phyloP scores from a whole-genome alignment of 2,888 invertebrate genomes.

The Zhuqinia jingwanae region DNA sequence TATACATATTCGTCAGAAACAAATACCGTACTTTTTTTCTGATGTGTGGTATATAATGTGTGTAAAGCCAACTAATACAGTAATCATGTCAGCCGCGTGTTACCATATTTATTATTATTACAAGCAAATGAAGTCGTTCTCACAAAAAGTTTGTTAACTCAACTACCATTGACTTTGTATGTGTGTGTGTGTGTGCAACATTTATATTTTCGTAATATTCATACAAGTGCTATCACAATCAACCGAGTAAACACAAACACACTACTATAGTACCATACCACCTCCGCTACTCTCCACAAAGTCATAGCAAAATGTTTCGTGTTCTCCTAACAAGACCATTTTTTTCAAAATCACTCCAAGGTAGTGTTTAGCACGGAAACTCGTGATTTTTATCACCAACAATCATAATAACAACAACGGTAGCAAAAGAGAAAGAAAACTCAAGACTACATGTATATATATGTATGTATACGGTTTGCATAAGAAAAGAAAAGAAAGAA shows the following conservation, averaged over 20 bases:
- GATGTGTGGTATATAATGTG: not conserved
- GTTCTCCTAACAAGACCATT: slow-evolving; percentile 32
- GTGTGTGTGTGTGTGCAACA: no score
- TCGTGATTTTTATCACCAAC: slow-evolving; percentile 55
- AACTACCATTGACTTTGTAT: not conserved
- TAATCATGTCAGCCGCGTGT: slow-evolving; percentile 41
- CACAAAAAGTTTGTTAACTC: not conserved
- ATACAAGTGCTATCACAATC: not conserved
- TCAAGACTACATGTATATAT: not conserved
- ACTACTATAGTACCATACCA: not conserved
- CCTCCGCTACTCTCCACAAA: no score
- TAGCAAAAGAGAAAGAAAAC: no score
- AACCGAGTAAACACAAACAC: slow-evolving; percentile 9
- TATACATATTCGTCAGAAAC: not conserved
- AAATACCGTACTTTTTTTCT: not conserved
- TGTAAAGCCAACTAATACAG: slow-evolving; percentile 29
- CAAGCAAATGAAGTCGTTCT: slow-evolving; percentile 33
- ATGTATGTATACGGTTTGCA: not conserved
- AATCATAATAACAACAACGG: slow-evolving; percentile 14
- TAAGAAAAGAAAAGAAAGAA: not conserved
- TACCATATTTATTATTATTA: slow-evolving; percentile 25
- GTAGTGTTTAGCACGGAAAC: slow-evolving; percentile 57
- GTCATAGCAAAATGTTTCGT: slow-evolving; percentile 12
- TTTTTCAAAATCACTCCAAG: slow-evolving; percentile 4
- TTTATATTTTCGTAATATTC: not conserved